A percentile compares a stretch with the other conserved stretches of the same genome.
phyloP scores from a whole-genome alignment of 2,113 vertebrate genomes.

The Amazona guildingii region DNA sequence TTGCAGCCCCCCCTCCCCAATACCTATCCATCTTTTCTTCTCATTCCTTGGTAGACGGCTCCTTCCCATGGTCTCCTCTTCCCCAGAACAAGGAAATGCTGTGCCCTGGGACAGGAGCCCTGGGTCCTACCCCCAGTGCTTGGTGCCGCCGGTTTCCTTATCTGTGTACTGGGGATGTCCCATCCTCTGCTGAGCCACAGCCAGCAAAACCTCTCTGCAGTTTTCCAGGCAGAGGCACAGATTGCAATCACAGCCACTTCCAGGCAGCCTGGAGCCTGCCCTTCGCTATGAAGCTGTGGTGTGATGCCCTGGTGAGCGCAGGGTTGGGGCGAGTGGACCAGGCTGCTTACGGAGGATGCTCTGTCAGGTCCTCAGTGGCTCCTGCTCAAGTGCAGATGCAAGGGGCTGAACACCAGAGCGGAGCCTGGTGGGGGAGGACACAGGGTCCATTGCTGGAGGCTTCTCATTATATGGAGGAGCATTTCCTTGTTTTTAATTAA shows the following conservation, averaged over 20 bases:
- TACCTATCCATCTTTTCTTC: background rate
- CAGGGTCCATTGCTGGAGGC: background rate
- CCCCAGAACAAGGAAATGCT: background rate
- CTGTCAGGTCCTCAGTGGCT: rapidly evolving
- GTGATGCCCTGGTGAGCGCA: background rate
- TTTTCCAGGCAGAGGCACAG: background rate
- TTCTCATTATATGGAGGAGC: background rate
- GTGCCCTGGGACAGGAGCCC: background rate
- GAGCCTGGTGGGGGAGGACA: background rate
- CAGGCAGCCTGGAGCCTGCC: background rate
- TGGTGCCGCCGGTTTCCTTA: background rate
- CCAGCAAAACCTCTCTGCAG: background rate
- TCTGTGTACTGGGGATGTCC: background rate
- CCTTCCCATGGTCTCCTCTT: rapidly evolving
- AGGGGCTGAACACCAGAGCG: background rate
- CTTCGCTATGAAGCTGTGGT: background rate
- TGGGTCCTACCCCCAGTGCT: background rate
- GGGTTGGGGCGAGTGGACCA: rapidly evolving
- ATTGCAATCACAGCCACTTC: too few relatives aligned
- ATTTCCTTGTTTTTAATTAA: conserved; percentile 52
- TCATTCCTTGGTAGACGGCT: rapidly evolving
- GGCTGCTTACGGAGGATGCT: background rate
- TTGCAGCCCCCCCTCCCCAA: background rate
- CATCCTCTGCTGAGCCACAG: rapidly evolving
- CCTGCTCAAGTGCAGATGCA: background rate